Percentiles rank a stretch among this genome's conserved stretches.
Evolutionary conservation across 2,888 invertebrate species (phyloP).

Genomic region (Nomada ferruginata): DNA sequence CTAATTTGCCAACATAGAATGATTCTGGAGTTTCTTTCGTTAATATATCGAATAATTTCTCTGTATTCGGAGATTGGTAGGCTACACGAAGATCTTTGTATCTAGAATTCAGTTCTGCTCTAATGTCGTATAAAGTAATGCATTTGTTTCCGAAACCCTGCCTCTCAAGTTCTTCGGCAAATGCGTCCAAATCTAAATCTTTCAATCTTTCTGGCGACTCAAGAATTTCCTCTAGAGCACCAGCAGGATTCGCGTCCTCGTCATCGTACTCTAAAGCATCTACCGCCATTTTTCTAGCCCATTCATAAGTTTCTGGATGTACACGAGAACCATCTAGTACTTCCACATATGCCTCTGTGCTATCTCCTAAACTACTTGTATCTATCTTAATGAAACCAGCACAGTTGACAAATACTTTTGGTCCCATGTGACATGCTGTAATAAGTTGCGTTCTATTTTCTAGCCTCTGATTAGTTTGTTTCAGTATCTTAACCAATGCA

Average conservation of each 20-base stretch:
- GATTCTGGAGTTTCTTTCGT: conserved; percentile 98
- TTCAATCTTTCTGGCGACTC: conserved; percentile 97
- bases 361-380: conserved; percentile 96
- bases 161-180: conserved; percentile 97
- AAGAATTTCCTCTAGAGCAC: conserved; percentile 98
- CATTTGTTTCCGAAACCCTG: conserved; percentile 95
- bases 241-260: conserved; percentile 97
- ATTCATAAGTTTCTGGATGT: conserved; percentile 99
- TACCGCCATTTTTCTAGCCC: conserved; percentile 99
- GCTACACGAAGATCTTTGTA: conserved; percentile 95
- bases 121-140: conserved; percentile 98
- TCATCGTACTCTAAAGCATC: conserved; percentile 99
- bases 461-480: conserved; percentile 95
- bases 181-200: conserved; percentile 98
- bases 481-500: conserved; percentile 93
- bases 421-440: conserved; percentile 98
- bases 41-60: conserved; percentile 96
- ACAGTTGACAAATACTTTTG: conserved; percentile 99
- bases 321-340: conserved; percentile 98
- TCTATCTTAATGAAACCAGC: conserved; percentile 99
- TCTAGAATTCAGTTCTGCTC: conserved; percentile 96
- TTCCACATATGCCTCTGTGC: conserved; percentile 97
- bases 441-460: conserved; percentile 98
- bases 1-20: conserved; percentile 94
- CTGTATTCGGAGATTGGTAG: conserved; percentile 92